Conservation (phyloP, 2,888 invertebrate species). For the Conchocele bisecta region DNA sequence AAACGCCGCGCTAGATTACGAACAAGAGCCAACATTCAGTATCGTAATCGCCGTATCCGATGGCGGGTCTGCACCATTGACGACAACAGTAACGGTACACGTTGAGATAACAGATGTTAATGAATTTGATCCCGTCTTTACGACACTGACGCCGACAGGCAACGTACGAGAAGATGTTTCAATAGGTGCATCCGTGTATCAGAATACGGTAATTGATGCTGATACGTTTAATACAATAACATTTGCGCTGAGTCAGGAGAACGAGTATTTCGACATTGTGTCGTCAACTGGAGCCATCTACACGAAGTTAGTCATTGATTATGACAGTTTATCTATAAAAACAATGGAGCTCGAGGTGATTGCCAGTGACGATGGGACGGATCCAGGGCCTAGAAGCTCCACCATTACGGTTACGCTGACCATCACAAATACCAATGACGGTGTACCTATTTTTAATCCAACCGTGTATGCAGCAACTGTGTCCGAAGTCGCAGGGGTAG, state of each 20-base stretch:
- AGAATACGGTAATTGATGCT: constrained; percentile 59
- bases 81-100: constrained; percentile 63
- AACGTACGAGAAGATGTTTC: constrained; percentile 56
- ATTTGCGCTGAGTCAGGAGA: constrained; percentile 53
- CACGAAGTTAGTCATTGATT: background rate
- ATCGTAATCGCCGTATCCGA: constrained; percentile 66
- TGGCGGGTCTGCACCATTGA: constrained; percentile 52
- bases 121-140: constrained; percentile 63
- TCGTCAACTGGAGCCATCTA: background rate
- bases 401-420: constrained; percentile 68
- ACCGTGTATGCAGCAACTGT: constrained; percentile 61
- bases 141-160: constrained; percentile 34
- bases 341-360: constrained; percentile 55
- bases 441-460: constrained; percentile 71
- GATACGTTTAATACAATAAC: constrained; percentile 60
- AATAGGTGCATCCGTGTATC: constrained; percentile 51
- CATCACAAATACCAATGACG: constrained; percentile 74
- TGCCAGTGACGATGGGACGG: constrained; percentile 56
- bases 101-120: constrained; percentile 66
- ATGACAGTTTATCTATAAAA: constrained; percentile 9
- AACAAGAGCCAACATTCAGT: constrained; percentile 51
- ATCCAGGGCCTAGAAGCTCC: constrained; percentile 38
- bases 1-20: constrained; percentile 68
- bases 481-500: constrained; percentile 60
- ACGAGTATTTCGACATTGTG: constrained; percentile 60